These are phyloP conservation scores for Caerostris darwini DNA, from an alignment of 1,140 invertebrate genomes.

Conservation along the genomic window DNA sequence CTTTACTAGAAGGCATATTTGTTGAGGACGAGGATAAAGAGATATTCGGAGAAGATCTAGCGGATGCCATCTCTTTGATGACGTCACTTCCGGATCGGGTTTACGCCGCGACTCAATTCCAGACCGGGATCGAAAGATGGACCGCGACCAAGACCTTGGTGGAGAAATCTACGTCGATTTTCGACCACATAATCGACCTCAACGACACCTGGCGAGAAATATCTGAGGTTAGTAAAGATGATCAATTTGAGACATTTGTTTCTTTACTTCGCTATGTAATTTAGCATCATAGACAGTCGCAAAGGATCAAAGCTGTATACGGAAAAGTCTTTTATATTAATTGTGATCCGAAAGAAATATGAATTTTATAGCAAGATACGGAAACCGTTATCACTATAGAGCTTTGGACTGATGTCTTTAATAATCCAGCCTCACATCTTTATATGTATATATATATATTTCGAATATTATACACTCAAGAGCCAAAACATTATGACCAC, in stretches of 20 bases:
- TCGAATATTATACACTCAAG: no score
- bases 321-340: no score
- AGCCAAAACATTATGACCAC: no score
- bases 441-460: no score
- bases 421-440: no score
- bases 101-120: not conserved
- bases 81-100: conserved; percentile 17
- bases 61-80: conserved; percentile 35
- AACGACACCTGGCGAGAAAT: conserved; percentile 38
- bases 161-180: conserved; percentile 19
- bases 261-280: no score
- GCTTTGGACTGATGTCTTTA: no score
- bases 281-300: no score
- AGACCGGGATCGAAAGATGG: not conserved
- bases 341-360: no score
- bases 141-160: not conserved
- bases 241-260: not conserved
- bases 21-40: conserved; percentile 13
- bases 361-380: no score
- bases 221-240: conserved; percentile 35
- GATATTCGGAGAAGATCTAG: conserved; percentile 61
- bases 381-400: no score
- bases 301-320: no score
- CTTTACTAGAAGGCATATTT: conserved; percentile 1
- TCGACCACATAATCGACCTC: conserved; percentile 58